A percentile compares a stretch with the other conserved stretches of the same genome.
Conservation (phyloP, 2,113 vertebrate species). For the Saccopteryx bilineata region DNA sequence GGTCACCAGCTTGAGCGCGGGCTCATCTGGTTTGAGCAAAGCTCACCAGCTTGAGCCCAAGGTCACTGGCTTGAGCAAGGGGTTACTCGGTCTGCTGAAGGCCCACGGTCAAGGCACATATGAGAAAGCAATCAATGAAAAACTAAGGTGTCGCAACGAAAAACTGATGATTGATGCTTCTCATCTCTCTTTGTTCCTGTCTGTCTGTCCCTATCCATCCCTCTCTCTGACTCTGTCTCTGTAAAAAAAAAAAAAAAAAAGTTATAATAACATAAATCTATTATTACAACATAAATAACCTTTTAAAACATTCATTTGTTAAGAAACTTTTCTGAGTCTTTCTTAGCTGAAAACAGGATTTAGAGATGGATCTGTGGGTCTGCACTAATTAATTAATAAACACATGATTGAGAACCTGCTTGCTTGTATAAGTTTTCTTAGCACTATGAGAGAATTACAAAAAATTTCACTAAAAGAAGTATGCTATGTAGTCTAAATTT, state of each 20-base stretch:
- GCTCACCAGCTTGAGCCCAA: too few relatives aligned
- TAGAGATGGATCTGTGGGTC: neutral
- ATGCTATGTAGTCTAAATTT: neutral
- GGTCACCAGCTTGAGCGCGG: too few relatives aligned
- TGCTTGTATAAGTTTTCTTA: neutral
- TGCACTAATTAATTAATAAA: neutral
- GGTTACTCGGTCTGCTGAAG: too few relatives aligned
- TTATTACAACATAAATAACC: neutral
- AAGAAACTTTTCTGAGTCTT: neutral
- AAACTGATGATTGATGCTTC: neutral
- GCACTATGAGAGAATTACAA: neutral
- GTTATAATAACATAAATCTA: neutral
- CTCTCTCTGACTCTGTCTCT: neutral
- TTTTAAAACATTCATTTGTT: slow-evolving; percentile 16
- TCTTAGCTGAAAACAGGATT: neutral
- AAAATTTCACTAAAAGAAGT: neutral
- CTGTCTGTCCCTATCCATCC: neutral
- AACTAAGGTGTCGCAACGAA: too few relatives aligned
- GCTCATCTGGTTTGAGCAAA: too few relatives aligned
- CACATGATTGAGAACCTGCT: neutral
- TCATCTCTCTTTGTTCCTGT: neutral
- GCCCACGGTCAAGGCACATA: too few relatives aligned
- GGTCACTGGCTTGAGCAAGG: too few relatives aligned
- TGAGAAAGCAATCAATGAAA: too few relatives aligned
- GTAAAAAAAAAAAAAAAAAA: neutral